Conservation (phyloP, 2,113 vertebrate species). For the Jacana jacana region DNA sequence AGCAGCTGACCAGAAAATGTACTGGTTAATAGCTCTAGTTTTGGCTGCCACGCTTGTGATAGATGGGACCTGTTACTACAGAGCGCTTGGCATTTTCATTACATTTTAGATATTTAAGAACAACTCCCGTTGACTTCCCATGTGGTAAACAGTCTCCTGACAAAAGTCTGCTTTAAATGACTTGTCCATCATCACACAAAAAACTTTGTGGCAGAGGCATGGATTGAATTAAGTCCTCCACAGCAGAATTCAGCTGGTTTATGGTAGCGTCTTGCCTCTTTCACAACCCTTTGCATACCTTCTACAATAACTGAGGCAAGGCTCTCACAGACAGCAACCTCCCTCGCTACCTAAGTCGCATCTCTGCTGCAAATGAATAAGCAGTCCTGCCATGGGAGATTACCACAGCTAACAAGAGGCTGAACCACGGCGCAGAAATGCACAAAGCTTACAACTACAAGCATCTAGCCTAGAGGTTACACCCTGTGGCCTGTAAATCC, state of each 20-base stretch:
- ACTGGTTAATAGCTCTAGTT: not conserved
- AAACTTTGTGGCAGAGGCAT: not conserved
- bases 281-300: not conserved
- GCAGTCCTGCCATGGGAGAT: not conserved
- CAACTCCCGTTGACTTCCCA: not conserved
- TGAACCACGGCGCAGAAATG: not conserved
- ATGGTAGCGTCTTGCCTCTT: not conserved
- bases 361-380: not conserved
- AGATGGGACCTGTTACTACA: not conserved
- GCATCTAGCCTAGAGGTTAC: not conserved
- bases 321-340: not conserved
- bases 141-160: not conserved
- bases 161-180: not conserved
- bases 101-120: not conserved
- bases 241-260: not conserved
- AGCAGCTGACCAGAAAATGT: slow-evolving; percentile 3
- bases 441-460: not conserved
- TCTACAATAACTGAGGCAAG: not conserved
- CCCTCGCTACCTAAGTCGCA: not conserved
- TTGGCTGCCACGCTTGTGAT: slow-evolving; percentile 10
- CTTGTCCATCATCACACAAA: slow-evolving; percentile 3
- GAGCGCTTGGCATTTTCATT: not conserved
- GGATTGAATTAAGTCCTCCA: not conserved
- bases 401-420: not conserved
- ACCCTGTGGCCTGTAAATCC: not conserved